A percentile compares a stretch with the other conserved stretches of the same genome.
Conservation (phyloP, 2,113 vertebrate species). For the Phalacrocorax pelagicus region DNA sequence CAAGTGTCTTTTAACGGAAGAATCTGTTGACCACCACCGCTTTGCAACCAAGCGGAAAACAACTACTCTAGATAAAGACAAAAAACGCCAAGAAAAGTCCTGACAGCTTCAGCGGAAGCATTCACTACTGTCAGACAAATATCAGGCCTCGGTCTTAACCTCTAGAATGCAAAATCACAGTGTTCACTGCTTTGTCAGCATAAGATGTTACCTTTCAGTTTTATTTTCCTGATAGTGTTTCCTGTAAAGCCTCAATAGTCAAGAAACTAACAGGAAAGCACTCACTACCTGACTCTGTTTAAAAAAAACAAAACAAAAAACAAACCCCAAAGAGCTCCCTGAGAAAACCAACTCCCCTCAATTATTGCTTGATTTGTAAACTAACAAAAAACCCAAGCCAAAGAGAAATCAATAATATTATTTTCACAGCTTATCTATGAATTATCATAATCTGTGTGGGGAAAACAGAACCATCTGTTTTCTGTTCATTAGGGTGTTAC, state of each 20-base stretch:
- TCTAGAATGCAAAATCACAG: not conserved
- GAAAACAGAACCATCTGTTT: conserved; percentile 12
- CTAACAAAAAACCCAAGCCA: not conserved
- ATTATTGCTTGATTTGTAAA: not conserved
- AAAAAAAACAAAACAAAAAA: no score
- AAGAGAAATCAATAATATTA: not conserved
- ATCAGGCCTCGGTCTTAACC: not conserved
- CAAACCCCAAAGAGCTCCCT: no score
- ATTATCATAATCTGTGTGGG: not conserved
- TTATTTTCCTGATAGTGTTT: not conserved
- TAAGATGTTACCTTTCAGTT: not conserved
- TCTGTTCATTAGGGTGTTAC: not conserved
- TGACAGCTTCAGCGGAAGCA: not conserved
- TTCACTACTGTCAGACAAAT: not conserved
- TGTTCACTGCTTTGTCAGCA: not conserved
- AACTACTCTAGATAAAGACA: not conserved
- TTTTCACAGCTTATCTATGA: conserved; percentile 11
- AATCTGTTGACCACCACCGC: not conserved
- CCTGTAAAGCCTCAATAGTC: not conserved
- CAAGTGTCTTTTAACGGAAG: not conserved
- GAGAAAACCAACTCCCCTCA: not conserved
- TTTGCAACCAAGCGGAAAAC: not conserved
- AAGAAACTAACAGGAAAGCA: not conserved
- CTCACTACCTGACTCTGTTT: not conserved
- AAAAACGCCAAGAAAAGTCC: not conserved